Percentiles rank a stretch among this genome's conserved stretches.
These are phyloP conservation scores for Apis mellifera DNA, from an alignment of 1,140 invertebrate species.

Conservation along the genomic window Amel_HAv3.1 CM009932.2:8816501-8817000, in stretches of 20 bases:
- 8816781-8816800: constrained; percentile 32
- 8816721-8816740: constrained; percentile 44
- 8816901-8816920: neutral
- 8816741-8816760: constrained; percentile 25
- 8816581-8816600: neutral
- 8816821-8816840: neutral
- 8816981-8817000: neutral
- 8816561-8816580: neutral
- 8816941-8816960: constrained; percentile 19
- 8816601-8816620: constrained; percentile 46
- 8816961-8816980: neutral
- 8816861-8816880: constrained; percentile 5
- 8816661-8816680: neutral
- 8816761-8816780: constrained; percentile 26
- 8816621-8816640: constrained; percentile 38
- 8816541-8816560: no score
- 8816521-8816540: neutral
- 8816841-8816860: constrained; percentile 18
- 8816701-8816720: neutral
- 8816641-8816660: neutral
- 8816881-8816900: constrained; percentile 37
- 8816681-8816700: constrained; percentile 19
- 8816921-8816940: constrained; percentile 28
- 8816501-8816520: constrained; percentile 53
- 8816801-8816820: constrained; percentile 21